These are phyloP conservation scores for Scleropages formosus DNA, from an alignment of 2,797 vertebrate species.

Conservation along the genomic window DNA sequence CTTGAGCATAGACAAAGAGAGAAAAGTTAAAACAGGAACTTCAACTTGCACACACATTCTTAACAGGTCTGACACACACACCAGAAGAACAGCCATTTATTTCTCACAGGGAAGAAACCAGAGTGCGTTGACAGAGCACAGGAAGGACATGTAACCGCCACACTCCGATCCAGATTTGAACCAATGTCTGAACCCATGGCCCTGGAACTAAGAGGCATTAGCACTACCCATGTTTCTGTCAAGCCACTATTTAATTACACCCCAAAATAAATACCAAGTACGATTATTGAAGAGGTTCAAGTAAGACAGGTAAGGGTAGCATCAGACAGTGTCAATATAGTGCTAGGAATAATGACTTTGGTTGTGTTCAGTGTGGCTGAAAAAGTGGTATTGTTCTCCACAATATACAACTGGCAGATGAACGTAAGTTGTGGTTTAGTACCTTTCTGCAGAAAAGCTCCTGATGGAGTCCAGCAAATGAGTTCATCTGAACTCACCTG, in stretches of 20 bases:
- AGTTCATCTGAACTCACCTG: background rate
- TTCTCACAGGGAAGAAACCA: background rate
- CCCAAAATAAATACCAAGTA: too few species aligned
- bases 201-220: background rate
- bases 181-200: background rate
- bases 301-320: background rate
- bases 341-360: background rate
- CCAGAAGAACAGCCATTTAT: too few species aligned
- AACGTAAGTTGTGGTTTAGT: too few species aligned
- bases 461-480: too few species aligned
- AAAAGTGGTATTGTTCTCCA: background rate
- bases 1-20: too few species aligned
- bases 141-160: background rate
- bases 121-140: background rate
- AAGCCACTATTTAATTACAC: background rate
- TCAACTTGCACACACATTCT: too few species aligned
- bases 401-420: too few species aligned
- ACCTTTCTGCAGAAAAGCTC: too few species aligned
- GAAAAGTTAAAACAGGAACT: too few species aligned
- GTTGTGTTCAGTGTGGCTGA: background rate
- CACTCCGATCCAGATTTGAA: background rate
- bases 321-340: background rate
- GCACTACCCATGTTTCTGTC: background rate
- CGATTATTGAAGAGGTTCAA: background rate
- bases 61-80: too few species aligned